Conservation (phyloP, 2,113 vertebrate species). For the Lanius ludovicianus region DNA sequence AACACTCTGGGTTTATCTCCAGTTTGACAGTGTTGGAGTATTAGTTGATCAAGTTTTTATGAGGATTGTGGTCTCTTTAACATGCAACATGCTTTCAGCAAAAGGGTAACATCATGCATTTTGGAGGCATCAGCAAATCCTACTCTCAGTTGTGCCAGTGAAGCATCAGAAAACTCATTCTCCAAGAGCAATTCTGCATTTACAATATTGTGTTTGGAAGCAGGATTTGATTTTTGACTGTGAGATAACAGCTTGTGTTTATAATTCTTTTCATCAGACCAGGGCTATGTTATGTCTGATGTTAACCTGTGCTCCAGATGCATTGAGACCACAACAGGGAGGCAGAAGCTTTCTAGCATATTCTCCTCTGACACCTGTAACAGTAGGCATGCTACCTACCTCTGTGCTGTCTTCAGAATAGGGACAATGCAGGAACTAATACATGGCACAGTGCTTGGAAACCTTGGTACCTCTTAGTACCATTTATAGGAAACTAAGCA, state of each 20-base stretch:
- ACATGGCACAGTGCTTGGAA: background rate
- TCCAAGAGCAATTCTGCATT: background rate
- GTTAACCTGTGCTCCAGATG: background rate
- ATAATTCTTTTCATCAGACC: background rate
- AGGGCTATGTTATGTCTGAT: background rate
- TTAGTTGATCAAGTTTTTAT: background rate
- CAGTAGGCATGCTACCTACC: background rate
- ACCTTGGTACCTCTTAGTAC: background rate
- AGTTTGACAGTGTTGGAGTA: background rate
- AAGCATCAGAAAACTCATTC: background rate
- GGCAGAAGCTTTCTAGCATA: background rate
- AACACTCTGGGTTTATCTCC: background rate
- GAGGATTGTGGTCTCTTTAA: background rate
- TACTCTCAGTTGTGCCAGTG: background rate
- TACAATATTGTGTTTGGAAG: background rate
- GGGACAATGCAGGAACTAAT: background rate
- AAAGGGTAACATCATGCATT: background rate
- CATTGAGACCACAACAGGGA: background rate
- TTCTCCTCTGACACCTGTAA: background rate
- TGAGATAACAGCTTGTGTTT: background rate
- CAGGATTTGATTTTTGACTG: background rate
- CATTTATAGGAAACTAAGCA: background rate
- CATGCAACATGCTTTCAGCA: conserved; percentile 29
- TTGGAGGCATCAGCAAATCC: background rate
- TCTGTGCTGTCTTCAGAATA: background rate